These are phyloP conservation scores for Notarius lentiginosus DNA, from an alignment of 2,113 vertebrate species.

Conservation along the genomic window DNA sequence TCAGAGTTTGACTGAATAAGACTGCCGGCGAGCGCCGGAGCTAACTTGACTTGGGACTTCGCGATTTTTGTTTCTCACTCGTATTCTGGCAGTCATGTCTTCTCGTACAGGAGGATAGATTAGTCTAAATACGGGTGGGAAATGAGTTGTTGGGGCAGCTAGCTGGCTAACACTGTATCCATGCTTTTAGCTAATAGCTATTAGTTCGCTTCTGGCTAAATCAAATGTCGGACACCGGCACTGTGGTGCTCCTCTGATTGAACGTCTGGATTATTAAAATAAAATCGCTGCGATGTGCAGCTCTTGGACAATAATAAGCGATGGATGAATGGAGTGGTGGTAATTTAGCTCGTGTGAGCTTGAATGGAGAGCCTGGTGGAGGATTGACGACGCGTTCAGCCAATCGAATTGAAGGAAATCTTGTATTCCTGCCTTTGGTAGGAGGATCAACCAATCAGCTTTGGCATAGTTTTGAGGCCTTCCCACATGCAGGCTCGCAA, in stretches of 20 bases:
- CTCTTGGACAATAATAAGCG: not conserved
- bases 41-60: constrained; percentile 9
- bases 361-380: constrained; percentile 25
- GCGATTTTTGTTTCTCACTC: not conserved
- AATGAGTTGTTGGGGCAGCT: not conserved
- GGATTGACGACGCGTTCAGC: constrained; percentile 25
- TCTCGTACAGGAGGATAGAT: not conserved
- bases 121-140: constrained; percentile 17
- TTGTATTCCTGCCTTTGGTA: constrained; percentile 5
- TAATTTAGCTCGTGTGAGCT: constrained; percentile 2
- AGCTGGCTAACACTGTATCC: constrained; percentile 9
- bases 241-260: not conserved
- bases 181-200: constrained; percentile 1
- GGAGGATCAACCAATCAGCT: constrained; percentile 15
- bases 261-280: not conserved
- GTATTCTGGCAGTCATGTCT: not conserved
- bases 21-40: not conserved
- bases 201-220: not conserved
- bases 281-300: not conserved
- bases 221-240: not conserved
- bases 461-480: not conserved
- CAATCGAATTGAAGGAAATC: constrained; percentile 22
- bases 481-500: not conserved
- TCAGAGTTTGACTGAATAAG: not conserved
- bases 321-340: constrained; percentile 30